Base-by-base conservation (phyloP, 2,113 vertebrate genomes). In the Ameiurus melas region DNA sequence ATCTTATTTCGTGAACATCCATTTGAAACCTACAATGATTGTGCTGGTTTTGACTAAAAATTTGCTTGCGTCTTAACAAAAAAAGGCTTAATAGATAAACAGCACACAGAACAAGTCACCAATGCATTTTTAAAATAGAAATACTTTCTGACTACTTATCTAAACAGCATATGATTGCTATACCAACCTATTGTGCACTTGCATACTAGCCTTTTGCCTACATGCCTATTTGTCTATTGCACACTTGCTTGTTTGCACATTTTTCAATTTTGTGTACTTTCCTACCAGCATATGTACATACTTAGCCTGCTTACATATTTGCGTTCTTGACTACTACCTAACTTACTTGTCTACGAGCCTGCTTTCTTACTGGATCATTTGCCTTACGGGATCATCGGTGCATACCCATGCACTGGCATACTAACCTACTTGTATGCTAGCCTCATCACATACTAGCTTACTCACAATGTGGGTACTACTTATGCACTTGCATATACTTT, bases 81-180 rank as follows among this genome's bases (percentile, higher is more conserved):
- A 87, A 57, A 83, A 62, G 70, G 39, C 58, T 79, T 17, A 27
- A 66, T 55, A 57, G 57, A 66, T 7, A 84, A 4, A 66, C 82
- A 66, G 30, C 82, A 79, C 87, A 66, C 27, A 75, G 20, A 1
- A 20, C 17, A 73, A 73, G 36, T 73, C 33, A 73, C 19, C 19
- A 10, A 9, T 39, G 1, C 3, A 22, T 22, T 39, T 73, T 73
- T 19, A 10, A 71, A 36, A 36, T 70, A 70, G 8, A 9, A 20
- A 17, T 39, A 39, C 16, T 2, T 33, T 68, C 66, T 68, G 30
- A 68, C 12, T 30, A 14, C n/a, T 68, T 30, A 68, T 68, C 12
- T 13, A 30, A 33, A 70, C 66, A 70, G 16, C 30, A 68, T 30
- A 68, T 68, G 68, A 2, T 6, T 36, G 5, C 33, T 36, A 71